Evolutionary conservation across 1,140 invertebrate genomes (phyloP).

Genomic region (Drosophila santomea): DNA sequence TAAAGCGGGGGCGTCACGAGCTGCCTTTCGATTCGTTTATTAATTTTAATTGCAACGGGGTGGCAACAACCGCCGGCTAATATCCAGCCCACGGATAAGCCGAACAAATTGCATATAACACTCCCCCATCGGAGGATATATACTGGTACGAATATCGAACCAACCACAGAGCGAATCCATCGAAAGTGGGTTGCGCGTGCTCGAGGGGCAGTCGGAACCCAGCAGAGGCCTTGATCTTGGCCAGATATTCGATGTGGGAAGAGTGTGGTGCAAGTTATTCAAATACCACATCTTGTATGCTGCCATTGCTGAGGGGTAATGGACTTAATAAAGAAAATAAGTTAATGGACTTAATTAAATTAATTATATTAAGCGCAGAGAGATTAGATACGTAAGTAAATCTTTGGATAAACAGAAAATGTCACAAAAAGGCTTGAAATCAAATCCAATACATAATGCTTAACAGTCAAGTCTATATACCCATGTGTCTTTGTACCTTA

Average conservation of each 20-base stretch:
- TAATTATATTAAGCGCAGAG: background rate
- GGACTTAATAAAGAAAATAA: background rate
- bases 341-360: background rate
- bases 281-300: background rate
- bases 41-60: constrained; percentile 74
- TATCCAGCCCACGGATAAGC: constrained; percentile 38
- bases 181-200: constrained; percentile 42
- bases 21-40: constrained; percentile 70
- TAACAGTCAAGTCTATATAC: too few relatives aligned
- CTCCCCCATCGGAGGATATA: constrained; percentile 22
- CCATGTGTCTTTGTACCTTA: too few relatives aligned
- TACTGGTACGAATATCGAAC: background rate
- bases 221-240: constrained; percentile 30
- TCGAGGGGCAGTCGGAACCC: constrained; percentile 7
- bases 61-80: constrained; percentile 55
- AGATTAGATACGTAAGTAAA: too few relatives aligned
- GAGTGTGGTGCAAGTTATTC: constrained; percentile 1
- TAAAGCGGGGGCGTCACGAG: constrained; percentile 43
- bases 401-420: too few relatives aligned
- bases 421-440: background rate
- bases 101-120: constrained; percentile 47
- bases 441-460: background rate
- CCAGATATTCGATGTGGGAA: background rate
- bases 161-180: background rate
- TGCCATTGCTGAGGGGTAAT: background rate